Percentiles rank a stretch among this genome's conserved stretches.
These are phyloP conservation scores for Lepus timidus DNA, from an alignment of 2,113 vertebrate genomes.

Conservation along the genomic window DNA sequence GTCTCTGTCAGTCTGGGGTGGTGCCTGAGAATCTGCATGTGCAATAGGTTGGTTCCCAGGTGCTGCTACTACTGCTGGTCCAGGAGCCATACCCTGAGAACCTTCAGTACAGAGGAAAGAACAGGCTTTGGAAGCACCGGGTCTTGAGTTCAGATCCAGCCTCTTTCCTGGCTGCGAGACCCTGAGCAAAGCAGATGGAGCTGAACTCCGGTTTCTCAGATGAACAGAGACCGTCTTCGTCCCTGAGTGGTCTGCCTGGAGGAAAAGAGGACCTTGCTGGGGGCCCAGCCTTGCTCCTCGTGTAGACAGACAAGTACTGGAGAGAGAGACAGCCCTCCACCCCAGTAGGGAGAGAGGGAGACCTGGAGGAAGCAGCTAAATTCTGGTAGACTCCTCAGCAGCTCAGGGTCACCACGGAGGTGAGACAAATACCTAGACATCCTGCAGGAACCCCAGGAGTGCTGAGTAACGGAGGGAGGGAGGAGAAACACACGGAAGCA, in stretches of 20 bases:
- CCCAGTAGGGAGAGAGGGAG: not conserved
- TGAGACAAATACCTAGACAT: not conserved
- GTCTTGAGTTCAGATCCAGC: not conserved
- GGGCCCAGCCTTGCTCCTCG: too few species aligned
- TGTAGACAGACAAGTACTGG: not conserved
- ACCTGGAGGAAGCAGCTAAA: not conserved
- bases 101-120: not conserved
- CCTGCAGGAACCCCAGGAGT: not conserved
- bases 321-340: not conserved
- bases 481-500: not conserved
- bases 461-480: not conserved
- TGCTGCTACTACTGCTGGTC: not conserved
- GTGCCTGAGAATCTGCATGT: not conserved
- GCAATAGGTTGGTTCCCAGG: not conserved
- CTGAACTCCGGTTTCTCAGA: not conserved
- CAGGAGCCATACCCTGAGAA: not conserved
- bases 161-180: not conserved
- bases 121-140: not conserved
- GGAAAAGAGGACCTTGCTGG: not conserved
- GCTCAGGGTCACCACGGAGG: not conserved
- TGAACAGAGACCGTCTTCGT: too few species aligned
- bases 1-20: not conserved
- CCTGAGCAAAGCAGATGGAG: not conserved
- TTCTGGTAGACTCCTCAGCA: not conserved
- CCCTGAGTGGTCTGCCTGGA: too few species aligned